A percentile compares a stretch with the other conserved stretches of the same genome.
These are phyloP conservation scores for Falco berigora DNA, from an alignment of 2,797 vertebrate genomes.

Conservation along the genomic window DNA sequence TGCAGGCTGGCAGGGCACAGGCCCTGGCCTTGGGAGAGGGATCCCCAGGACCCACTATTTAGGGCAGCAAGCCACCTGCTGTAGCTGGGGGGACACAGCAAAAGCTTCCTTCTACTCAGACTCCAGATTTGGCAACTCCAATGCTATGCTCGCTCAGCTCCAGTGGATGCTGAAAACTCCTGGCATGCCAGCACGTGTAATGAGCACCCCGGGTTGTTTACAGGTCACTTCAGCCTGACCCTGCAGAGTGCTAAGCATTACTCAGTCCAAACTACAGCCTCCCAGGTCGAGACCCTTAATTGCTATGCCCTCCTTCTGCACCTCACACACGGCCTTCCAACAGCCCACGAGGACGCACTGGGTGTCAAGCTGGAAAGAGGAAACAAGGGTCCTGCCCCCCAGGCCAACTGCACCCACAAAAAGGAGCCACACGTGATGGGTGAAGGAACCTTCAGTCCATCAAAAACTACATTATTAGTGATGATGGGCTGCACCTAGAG, in stretches of 20 bases:
- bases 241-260: background rate
- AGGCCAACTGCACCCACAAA: background rate
- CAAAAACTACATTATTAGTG: background rate
- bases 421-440: fast-evolving
- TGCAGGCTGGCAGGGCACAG: background rate
- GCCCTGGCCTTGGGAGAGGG: background rate
- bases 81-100: background rate
- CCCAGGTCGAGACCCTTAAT: slow-evolving; percentile 22
- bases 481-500: background rate
- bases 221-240: background rate
- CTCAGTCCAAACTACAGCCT: background rate
- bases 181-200: background rate
- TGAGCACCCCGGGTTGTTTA: slow-evolving; percentile 1
- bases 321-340: background rate
- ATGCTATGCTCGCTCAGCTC: fast-evolving
- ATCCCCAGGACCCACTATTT: background rate
- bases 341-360: background rate
- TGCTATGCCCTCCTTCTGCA: background rate
- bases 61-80: background rate
- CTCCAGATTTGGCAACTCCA: background rate
- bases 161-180: background rate
- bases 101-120: background rate
- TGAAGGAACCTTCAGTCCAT: background rate
- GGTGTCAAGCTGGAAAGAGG: fast-evolving
- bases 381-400: background rate